Percentiles rank a stretch among this genome's conserved stretches.
Conservation (phyloP, 2,113 vertebrate genomes). For the Halichoerus grypus region DNA sequence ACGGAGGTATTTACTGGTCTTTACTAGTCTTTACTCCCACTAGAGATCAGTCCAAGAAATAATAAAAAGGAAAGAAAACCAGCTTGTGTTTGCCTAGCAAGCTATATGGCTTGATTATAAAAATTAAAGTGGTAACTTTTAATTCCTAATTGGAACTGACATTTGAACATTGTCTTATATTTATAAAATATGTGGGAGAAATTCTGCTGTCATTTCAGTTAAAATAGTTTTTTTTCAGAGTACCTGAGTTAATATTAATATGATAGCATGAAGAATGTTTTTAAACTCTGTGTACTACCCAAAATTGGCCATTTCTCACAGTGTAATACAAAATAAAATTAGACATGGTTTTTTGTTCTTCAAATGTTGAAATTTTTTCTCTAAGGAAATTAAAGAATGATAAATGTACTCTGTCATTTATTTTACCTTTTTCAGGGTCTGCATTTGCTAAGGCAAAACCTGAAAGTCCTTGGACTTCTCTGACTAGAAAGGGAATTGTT, state of each 20-base stretch:
- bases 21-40: background rate
- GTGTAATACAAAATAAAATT: slow-evolving; percentile 28
- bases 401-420: background rate
- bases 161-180: slow-evolving; percentile 23
- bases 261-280: slow-evolving; percentile 21
- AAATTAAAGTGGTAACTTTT: slow-evolving; percentile 23
- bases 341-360: background rate
- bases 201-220: slow-evolving; percentile 49
- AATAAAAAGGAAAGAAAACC: slow-evolving; percentile 21
- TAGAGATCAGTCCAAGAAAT: slow-evolving; percentile 27
- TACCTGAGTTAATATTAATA: slow-evolving; percentile 33
- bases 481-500: slow-evolving; percentile 98
- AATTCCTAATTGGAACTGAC: slow-evolving; percentile 54
- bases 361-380: slow-evolving; percentile 6
- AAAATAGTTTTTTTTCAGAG: slow-evolving; percentile 26
- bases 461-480: slow-evolving; percentile 98
- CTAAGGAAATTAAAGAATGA: slow-evolving; percentile 17
- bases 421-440: slow-evolving; percentile 90
- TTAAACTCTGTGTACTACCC: background rate
- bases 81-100: background rate
- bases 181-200: slow-evolving; percentile 43
- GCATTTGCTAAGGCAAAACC: slow-evolving; percentile 99
- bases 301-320: background rate
- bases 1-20: background rate
- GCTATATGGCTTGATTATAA: background rate